Percentiles rank a stretch among this genome's conserved stretches.
Conservation (phyloP, 2,797 vertebrate species). For the Megaceryle alcyon region DNA sequence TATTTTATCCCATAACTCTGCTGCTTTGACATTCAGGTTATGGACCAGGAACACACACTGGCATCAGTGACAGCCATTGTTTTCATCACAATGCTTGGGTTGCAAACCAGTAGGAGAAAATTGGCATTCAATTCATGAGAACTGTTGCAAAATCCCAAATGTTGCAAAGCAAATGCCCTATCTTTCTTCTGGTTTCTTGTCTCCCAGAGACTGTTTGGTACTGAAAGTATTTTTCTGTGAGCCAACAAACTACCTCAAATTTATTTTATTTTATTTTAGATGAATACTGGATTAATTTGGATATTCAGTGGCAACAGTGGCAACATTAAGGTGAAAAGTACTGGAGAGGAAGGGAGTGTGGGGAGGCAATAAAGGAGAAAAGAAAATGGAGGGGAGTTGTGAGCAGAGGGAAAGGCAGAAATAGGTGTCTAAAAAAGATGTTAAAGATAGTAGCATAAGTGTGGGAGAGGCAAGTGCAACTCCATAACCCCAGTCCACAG, state of each 20-base stretch:
- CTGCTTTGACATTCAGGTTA: constrained; percentile 57
- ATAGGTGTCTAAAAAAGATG: background rate
- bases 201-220: background rate
- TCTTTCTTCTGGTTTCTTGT: constrained; percentile 2
- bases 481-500: background rate
- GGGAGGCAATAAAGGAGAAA: background rate
- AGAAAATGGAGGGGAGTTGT: background rate
- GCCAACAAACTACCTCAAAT: background rate
- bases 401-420: background rate
- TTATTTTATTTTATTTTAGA: background rate
- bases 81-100: constrained; percentile 52
- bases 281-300: background rate
- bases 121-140: constrained; percentile 3
- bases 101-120: constrained; percentile 10
- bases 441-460: background rate
- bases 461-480: background rate
- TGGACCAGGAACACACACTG: constrained; percentile 52
- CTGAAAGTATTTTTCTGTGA: background rate
- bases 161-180: background rate
- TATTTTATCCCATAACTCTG: constrained; percentile 23
- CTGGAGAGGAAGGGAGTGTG: background rate
- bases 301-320: background rate
- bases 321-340: background rate
- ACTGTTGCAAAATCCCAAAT: constrained; percentile 50
- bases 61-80: constrained; percentile 53